Evolutionary conservation across 2,888 invertebrate genomes (phyloP), one percentile per base, ranked within the genome.

Genomic region (Agriopis leucophaearia): DNA sequence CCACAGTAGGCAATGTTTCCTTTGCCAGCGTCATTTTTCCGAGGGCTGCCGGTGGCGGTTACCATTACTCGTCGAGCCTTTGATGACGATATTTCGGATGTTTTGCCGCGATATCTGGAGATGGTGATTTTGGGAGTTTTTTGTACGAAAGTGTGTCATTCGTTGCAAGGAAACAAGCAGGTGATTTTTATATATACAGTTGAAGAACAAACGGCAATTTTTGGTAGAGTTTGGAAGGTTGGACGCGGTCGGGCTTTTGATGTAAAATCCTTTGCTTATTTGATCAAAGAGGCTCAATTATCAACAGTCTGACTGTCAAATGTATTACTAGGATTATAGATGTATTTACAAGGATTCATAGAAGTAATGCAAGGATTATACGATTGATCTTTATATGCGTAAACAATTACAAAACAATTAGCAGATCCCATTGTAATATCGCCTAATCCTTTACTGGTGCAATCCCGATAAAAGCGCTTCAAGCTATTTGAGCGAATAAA

Each of bases 41-140:
- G 67, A 47, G 63, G 55, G 55, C 72, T 69, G 69, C 66, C 58
- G 44, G 61, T 70, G 67, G 65, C 70, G 68, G 60, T 56, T 60
- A 64, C 51, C 68, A 69, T 69, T 64, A 69, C 64, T 69, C 64
- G 42, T 47, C 44, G 62, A 55, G 47, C 47, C 68, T 68, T 59
- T 67, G 63, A 68, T 47, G 58, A 38, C 35, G 66, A 69, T 69
- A 69, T 69, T 69, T 64, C 56, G 68, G 64, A 64, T 69, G 67
- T 67, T 67, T 67, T 67, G 58, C 66, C 15, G 42, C 58, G 64
- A 69, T 69, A 69, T 15, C 64, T 51, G n/a, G 47, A 57, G 38
- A 57, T 16, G 36, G 45, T 55, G 54, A 48, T 55, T 57, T 55
- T 59, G 63, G 40, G 10, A 12, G 18, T 48, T 59, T 66, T 63